phyloP scores from a whole-genome alignment of 2,888 invertebrate genomes.

The Strigamia transsilvanica region DNA sequence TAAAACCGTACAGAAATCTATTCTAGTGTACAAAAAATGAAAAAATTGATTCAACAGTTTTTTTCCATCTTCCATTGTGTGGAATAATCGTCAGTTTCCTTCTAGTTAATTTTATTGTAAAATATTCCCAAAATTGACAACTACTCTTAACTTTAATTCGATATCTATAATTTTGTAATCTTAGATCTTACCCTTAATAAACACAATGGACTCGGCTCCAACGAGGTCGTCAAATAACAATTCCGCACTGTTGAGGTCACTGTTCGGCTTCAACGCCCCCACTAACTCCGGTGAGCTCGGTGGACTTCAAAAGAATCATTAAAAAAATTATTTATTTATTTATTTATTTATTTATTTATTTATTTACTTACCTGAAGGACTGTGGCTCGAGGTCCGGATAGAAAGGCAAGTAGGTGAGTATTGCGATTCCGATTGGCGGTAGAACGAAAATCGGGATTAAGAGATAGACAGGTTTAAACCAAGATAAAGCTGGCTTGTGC shows the following conservation, averaged over 20 bases:
- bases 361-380: not conserved
- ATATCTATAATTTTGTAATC: not conserved
- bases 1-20: no score
- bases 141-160: not conserved
- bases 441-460: not conserved
- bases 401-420: not conserved
- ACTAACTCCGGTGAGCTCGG: not conserved
- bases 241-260: conserved; percentile 22
- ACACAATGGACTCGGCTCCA: conserved; percentile 17
- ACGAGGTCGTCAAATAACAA: not conserved
- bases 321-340: not conserved
- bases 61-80: no score
- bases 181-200: not conserved
- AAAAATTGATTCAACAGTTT: no score
- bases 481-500: not conserved
- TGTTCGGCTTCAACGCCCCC: not conserved
- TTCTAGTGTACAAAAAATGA: no score
- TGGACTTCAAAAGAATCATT: conserved; percentile 32
- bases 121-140: not conserved
- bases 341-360: no score
- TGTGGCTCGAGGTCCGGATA: not conserved
- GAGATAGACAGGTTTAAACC: not conserved
- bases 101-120: no score
- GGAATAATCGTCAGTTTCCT: no score
- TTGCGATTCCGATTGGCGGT: not conserved